These are phyloP conservation scores for Oreochromis niloticus DNA, from an alignment of 2,113 vertebrate genomes.

Conservation along the genomic window DNA sequence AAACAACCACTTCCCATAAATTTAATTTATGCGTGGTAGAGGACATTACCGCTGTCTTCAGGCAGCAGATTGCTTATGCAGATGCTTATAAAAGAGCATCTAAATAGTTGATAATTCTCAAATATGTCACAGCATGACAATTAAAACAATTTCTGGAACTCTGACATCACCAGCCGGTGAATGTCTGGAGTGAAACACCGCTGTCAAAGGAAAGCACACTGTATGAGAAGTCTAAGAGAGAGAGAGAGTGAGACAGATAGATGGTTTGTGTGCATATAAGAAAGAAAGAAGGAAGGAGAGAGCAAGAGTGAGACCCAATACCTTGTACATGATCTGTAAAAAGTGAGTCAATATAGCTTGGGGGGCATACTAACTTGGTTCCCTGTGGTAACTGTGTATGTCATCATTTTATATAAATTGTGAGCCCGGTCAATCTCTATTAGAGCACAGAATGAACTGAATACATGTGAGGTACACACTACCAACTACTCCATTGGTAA, in stretches of 20 bases:
- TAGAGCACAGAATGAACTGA: neutral
- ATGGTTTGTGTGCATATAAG: neutral
- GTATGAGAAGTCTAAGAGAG: neutral
- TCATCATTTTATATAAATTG: constrained; percentile 12
- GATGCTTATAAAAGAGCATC: neutral
- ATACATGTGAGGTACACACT: neutral
- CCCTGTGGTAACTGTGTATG: constrained; percentile 10
- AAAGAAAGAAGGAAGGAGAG: neutral
- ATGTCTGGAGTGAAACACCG: constrained; percentile 16
- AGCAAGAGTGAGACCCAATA: neutral
- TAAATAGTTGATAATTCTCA: neutral
- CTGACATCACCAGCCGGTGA: neutral
- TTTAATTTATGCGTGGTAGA: neutral
- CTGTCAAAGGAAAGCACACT: constrained; percentile 23
- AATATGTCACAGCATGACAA: constrained; percentile 18
- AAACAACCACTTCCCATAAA: neutral
- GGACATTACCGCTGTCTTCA: neutral
- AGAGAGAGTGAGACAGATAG: neutral
- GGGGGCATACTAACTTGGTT: neutral
- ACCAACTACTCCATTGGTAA: neutral
- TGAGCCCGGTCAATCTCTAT: neutral
- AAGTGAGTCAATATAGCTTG: constrained; percentile 29
- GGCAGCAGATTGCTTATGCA: neutral
- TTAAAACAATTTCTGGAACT: constrained; percentile 23
- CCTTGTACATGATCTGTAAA: constrained; percentile 17